A percentile compares a stretch with the other conserved stretches of the same genome.
These are phyloP conservation scores for Dilophus febrilis DNA, from an alignment of 2,888 invertebrate species.

Conservation along the genomic window DNA sequence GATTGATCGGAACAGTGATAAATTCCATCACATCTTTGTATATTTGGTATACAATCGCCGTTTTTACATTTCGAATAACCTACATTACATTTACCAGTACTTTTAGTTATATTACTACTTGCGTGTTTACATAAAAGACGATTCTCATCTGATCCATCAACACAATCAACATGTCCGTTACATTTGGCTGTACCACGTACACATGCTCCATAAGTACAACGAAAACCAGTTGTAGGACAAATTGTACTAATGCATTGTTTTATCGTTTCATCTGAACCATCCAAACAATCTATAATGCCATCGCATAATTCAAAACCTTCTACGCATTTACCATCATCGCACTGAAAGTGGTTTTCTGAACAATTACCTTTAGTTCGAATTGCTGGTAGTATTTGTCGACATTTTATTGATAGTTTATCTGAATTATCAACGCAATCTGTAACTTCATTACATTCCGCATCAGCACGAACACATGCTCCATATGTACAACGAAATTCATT, in stretches of 20 bases:
- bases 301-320: slow-evolving; percentile 16
- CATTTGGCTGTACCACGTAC: slow-evolving; percentile 37
- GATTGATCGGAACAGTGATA: slow-evolving; percentile 10
- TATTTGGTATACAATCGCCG: slow-evolving; percentile 13
- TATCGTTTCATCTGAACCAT: slow-evolving; percentile 17
- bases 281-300: slow-evolving; percentile 19
- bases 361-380: not conserved
- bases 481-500: slow-evolving; percentile 40
- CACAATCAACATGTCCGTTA: slow-evolving; percentile 10
- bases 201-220: slow-evolving; percentile 45
- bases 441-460: slow-evolving; percentile 29
- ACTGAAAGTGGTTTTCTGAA: not conserved
- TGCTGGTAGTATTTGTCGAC: not conserved
- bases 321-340: slow-evolving; percentile 6
- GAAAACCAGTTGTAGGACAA: slow-evolving; percentile 27
- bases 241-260: slow-evolving; percentile 3
- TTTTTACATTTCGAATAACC: slow-evolving; percentile 6
- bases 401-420: slow-evolving; percentile 2
- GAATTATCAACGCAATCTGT: slow-evolving; percentile 10
- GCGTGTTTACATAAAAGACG: not conserved
- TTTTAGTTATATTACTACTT: too few relatives aligned
- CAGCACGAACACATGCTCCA: slow-evolving; percentile 41
- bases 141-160: slow-evolving; percentile 7
- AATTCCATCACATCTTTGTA: slow-evolving; percentile 26
- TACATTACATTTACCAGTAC: too few relatives aligned